Evolutionary conservation across 2,113 vertebrate genomes (phyloP).

Genomic region (Cepphus grylle): DNA sequence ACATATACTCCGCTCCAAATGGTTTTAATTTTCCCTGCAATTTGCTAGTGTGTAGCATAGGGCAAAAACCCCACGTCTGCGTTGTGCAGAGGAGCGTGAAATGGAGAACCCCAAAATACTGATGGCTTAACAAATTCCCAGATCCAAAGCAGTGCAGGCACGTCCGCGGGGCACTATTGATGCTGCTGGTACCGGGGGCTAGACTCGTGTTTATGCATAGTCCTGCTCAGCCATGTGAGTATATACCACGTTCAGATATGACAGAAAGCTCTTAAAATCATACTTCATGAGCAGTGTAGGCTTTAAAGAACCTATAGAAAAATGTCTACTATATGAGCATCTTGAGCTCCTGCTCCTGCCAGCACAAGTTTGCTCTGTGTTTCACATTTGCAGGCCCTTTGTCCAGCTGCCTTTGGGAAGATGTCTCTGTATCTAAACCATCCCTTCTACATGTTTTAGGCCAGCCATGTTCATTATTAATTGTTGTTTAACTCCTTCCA

Average conservation of each 20-base stretch:
- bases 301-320: background rate
- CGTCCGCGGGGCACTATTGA: background rate
- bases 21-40: background rate
- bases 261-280: background rate
- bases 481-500: background rate
- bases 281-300: background rate
- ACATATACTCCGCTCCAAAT: rapidly evolving
- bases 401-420: background rate
- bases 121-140: background rate
- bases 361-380: background rate
- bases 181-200: background rate
- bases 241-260: background rate
- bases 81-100: background rate
- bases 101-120: background rate
- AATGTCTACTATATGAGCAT: background rate
- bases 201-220: background rate
- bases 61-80: background rate
- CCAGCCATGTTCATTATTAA: background rate
- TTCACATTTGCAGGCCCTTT: background rate
- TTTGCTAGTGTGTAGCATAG: background rate
- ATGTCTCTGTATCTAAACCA: background rate
- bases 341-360: background rate
- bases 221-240: no score
- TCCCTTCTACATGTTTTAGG: background rate
- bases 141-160: background rate